Percentiles rank a stretch among this genome's conserved stretches.
Conservation (phyloP, 2,888 invertebrate genomes). For the Lordiphosa andalusiaca region DNA sequence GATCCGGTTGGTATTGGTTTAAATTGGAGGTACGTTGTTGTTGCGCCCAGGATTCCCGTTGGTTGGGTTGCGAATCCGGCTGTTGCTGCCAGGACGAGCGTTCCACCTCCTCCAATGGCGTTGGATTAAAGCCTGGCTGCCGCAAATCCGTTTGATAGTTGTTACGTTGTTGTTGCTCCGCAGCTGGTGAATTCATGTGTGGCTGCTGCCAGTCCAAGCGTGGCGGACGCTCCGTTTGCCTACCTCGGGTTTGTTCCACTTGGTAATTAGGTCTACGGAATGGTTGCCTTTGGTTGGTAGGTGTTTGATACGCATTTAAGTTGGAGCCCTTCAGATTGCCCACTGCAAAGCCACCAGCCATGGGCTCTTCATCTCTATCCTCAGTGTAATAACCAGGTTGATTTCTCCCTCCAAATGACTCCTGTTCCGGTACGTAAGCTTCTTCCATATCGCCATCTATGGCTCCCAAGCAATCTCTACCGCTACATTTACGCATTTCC, state of each 20-base stretch:
- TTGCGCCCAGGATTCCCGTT: slow-evolving; percentile 81
- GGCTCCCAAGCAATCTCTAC: slow-evolving; percentile 52
- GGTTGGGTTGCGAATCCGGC: too few relatives aligned
- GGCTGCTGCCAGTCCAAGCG: slow-evolving; percentile 27
- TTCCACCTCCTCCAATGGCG: slow-evolving; percentile 68
- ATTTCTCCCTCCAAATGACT: slow-evolving; percentile 10
- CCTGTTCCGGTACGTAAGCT: slow-evolving; percentile 20
- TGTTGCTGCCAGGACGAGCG: slow-evolving; percentile 85
- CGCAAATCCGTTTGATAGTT: slow-evolving; percentile 14
- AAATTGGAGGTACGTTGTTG: too few relatives aligned
- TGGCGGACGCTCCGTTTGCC: slow-evolving; percentile 6
- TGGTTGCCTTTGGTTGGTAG: slow-evolving; percentile 2
- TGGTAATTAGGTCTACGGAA: slow-evolving; percentile 8
- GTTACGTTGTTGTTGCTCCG: too few relatives aligned
- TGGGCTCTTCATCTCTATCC: slow-evolving; percentile 6
- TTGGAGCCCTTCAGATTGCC: slow-evolving; percentile 52
- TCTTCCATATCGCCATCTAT: slow-evolving; percentile 12
- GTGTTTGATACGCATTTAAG: slow-evolving; percentile 22
- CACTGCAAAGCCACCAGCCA: slow-evolving; percentile 33
- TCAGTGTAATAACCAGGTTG: slow-evolving; percentile 26
- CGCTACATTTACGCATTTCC: slow-evolving; percentile 49
- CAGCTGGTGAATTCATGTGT: background rate
- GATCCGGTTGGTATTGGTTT: too few relatives aligned
- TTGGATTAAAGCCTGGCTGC: slow-evolving; percentile 5
- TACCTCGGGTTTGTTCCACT: slow-evolving; percentile 1